phyloP scores from a whole-genome alignment of 30 jellyfish, hydroid and myxozoan genomes.

The Aurelia sp. region DNA sequence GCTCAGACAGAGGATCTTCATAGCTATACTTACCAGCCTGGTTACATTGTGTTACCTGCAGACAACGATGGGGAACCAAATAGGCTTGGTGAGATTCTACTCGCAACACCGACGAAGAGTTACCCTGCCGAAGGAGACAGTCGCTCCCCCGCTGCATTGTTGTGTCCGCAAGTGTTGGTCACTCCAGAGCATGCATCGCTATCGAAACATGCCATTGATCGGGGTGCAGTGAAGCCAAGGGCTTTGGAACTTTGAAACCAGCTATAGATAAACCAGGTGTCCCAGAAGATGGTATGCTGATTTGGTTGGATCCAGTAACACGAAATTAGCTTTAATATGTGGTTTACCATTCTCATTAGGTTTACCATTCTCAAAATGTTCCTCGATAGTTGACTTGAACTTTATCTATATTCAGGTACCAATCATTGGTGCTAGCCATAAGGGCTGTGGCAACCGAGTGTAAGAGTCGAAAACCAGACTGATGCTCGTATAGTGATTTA shows the following conservation, averaged over 20 bases:
- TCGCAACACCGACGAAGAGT: conserved; percentile 61
- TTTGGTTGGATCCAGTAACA: too few species aligned
- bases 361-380: too few species aligned
- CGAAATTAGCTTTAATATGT: too few species aligned
- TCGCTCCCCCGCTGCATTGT: conserved; percentile 4
- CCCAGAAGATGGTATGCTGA: too few species aligned
- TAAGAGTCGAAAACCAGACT: too few species aligned
- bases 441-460: too few species aligned
- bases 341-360: too few species aligned
- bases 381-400: too few species aligned
- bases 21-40: conserved; percentile 35
- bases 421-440: too few species aligned
- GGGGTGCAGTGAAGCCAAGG: conserved; percentile 31
- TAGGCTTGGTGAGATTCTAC: conserved; percentile 4
- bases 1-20: conserved; percentile 16
- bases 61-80: conserved; percentile 12
- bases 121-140: conserved; percentile 15
- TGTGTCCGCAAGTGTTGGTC: conserved; percentile 46
- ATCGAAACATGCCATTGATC: neutral
- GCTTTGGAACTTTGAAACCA: conserved; percentile 22
- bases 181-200: conserved; percentile 49
- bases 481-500: too few species aligned
- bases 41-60: conserved; percentile 1
- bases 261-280: too few species aligned
- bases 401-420: too few species aligned